Evolutionary conservation across 2,113 vertebrate species (phyloP), one percentile per base, ranked within the genome.

Genomic region (Capricornis sumatraensis): DNA sequence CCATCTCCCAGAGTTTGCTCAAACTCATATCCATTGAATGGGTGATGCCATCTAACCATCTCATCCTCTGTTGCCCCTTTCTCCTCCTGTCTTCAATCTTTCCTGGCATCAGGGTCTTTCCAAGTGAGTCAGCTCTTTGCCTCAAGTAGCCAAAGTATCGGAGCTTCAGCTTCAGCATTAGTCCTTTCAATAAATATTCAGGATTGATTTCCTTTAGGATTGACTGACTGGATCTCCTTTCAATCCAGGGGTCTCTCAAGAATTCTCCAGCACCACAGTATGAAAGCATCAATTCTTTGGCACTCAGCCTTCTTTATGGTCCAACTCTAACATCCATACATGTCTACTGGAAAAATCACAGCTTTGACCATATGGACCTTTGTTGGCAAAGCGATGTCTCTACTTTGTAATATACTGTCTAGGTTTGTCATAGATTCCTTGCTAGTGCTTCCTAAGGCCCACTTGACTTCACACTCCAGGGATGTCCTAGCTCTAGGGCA

Each of bases 401-500:
- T 74, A 0, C 36, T 40, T 74, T 25, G n/a, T 71, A 74, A 43
- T 40, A 43, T 6, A 40, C 5, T 40, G 36, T 74, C 67, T 74
- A 40, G 36, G 11, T 74, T 74, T 74, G 36, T 25, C 11, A 74
- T 25, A 40, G 36, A 40, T 74, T 74, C 67, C 67, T 74, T 74
- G 11, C 36, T 74, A 40, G 21, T 40, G 67, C 36, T 74, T 74
- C 36, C 64, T 74, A 43, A 74, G 67, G 11, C 36, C 19, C 19
- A 40, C 5, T 40, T 40, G 67, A 43, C 67, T 25, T 74, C 36
- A 74, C 21, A 43, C 5, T 74, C 67, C 67, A 40, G 36, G 36
- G 36, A 25, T 0, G 2, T 25, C 21, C 17, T 71, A 21, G 11
- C 36, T 74, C 36, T 74, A 40, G 67, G 67, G 30, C 0, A 0